Conservation (phyloP, 2,797 vertebrate genomes). For the Leptoclinus maculatus region DNA sequence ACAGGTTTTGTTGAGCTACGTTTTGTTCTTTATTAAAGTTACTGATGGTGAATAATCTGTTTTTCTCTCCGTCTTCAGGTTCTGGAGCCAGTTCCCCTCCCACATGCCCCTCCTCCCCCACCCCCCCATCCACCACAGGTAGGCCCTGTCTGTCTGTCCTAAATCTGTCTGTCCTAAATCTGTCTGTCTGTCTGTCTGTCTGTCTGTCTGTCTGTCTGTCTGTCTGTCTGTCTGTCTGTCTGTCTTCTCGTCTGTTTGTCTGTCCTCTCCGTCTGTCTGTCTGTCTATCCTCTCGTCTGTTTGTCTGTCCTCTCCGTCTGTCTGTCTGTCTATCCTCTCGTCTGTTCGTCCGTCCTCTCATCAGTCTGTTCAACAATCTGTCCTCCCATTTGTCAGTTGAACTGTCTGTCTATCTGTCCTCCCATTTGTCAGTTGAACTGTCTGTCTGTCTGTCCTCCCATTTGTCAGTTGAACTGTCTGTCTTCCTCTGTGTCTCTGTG, state of each 20-base stretch:
- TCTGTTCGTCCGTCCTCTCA: too few relatives aligned
- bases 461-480: too few relatives aligned
- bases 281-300: too few relatives aligned
- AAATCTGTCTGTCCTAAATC: background rate
- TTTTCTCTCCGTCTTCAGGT: slow-evolving; percentile 79
- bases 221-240: background rate
- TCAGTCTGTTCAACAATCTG: too few relatives aligned
- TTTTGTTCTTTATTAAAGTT: background rate
- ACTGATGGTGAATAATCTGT: background rate
- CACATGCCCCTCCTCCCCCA: slow-evolving; percentile 95
- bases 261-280: too few relatives aligned
- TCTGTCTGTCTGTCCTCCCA: background rate
- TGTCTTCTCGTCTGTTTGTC: too few relatives aligned
- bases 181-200: background rate
- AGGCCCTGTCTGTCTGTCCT: slow-evolving; percentile 6
- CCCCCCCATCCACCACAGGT: slow-evolving; percentile 85
- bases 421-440: too few relatives aligned
- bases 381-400: too few relatives aligned
- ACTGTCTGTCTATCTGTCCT: background rate
- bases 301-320: too few relatives aligned
- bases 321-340: too few relatives aligned
- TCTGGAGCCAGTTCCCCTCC: slow-evolving; percentile 92
- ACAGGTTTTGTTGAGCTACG: background rate
- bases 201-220: background rate
- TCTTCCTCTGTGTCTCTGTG: background rate